A percentile compares a stretch with the other conserved stretches of the same genome.
These are phyloP conservation scores for Heteractis magnifica DNA, from an alignment of 92 coral and sea anemone genomes.

Conservation along the genomic window DNA sequence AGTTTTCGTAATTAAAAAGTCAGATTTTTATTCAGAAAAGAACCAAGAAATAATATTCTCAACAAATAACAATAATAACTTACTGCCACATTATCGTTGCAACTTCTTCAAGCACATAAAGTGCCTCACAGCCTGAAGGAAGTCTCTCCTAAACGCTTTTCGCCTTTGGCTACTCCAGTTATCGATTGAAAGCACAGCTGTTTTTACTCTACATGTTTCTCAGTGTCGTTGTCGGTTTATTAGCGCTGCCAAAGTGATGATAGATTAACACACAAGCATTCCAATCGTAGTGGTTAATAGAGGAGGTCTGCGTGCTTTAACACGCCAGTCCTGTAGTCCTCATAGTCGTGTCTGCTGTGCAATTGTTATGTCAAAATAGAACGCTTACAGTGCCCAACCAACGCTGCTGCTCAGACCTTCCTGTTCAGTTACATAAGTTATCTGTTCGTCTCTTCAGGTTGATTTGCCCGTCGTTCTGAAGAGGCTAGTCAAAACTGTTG, in stretches of 20 bases:
- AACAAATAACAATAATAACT: too few relatives aligned
- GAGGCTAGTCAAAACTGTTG: not conserved
- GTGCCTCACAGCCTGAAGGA: not conserved
- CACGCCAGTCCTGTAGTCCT: not conserved
- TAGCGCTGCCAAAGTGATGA: slow-evolving; percentile 10
- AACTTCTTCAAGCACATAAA: not conserved
- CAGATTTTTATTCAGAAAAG: too few relatives aligned
- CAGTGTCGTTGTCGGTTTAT: not conserved
- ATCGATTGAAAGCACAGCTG: not conserved
- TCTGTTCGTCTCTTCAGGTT: not conserved
- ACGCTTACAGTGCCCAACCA: not conserved
- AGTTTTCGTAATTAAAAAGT: too few relatives aligned
- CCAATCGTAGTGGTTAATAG: not conserved
- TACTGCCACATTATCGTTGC: too few relatives aligned
- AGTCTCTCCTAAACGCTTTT: not conserved
- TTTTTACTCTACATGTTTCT: not conserved
- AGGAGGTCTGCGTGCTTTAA: slow-evolving; percentile 6
- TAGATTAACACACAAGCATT: not conserved
- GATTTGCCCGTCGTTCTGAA: not conserved
- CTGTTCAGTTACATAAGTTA: not conserved
- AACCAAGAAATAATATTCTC: too few relatives aligned
- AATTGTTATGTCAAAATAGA: not conserved
- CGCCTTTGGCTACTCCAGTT: not conserved
- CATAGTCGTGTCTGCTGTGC: slow-evolving; percentile 1
- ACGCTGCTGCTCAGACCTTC: not conserved